Percentiles rank a stretch among this genome's conserved stretches.
These are phyloP conservation scores for Scaptodrosophila latifasciaeformis DNA, from an alignment of 2,888 invertebrate species.

Conservation along the genomic window DNA sequence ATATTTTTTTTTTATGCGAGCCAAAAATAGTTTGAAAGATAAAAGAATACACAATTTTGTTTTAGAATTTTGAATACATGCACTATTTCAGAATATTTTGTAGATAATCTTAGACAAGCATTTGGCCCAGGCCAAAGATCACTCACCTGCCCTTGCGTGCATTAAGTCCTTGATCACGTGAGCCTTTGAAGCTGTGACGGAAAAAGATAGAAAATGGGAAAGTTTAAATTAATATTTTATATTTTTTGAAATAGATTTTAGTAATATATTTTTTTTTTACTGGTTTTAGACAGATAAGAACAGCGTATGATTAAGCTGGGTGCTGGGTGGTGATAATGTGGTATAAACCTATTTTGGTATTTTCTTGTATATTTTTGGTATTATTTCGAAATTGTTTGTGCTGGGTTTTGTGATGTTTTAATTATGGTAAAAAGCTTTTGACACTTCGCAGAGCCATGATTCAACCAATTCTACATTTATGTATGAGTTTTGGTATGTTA, in stretches of 20 bases:
- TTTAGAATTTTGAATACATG: conserved; percentile 30
- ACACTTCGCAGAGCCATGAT: too few species aligned
- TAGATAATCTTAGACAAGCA: conserved; percentile 7
- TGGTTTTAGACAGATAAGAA: too few species aligned
- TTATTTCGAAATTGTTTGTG: too few species aligned
- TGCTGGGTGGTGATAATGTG: too few species aligned
- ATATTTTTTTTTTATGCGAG: not conserved
- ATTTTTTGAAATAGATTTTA: not conserved
- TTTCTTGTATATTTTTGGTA: not conserved
- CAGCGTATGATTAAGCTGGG: too few species aligned
- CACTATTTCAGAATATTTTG: conserved; percentile 41
- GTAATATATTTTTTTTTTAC: not conserved
- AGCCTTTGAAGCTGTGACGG: conserved; percentile 79
- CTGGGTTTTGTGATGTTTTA: too few species aligned
- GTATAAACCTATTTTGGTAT: not conserved
- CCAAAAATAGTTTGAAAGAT: conserved; percentile 18
- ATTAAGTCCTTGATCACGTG: conserved; percentile 78
- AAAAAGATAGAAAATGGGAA: not conserved
- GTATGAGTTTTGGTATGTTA: not conserved
- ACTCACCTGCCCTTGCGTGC: conserved; percentile 74
- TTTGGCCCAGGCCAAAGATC: conserved; percentile 6
- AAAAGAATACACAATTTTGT: conserved; percentile 21
- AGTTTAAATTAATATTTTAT: not conserved
- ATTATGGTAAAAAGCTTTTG: too few species aligned
- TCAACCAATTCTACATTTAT: conserved; percentile 13